phyloP scores from a whole-genome alignment of 2,888 invertebrate species.

The Hydraecia micacea region DNA sequence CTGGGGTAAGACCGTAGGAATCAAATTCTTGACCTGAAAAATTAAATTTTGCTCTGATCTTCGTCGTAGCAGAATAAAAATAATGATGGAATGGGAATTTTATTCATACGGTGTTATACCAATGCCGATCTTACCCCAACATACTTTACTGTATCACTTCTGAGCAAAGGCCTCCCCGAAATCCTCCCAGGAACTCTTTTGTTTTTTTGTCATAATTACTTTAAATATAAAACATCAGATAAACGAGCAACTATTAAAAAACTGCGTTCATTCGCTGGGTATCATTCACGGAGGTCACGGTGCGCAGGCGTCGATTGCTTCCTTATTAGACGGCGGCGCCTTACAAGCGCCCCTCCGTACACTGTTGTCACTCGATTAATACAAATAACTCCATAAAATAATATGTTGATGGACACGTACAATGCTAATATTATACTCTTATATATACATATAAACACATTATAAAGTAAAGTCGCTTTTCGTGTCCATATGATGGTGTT shows the following conservation, averaged over 20 bases:
- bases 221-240: constrained; percentile 1
- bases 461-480: background rate
- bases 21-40: no score
- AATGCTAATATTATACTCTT: constrained; percentile 5
- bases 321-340: constrained; percentile 65
- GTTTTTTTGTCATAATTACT: background rate
- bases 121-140: no score
- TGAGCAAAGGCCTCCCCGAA: background rate
- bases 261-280: constrained; percentile 45
- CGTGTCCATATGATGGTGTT: background rate
- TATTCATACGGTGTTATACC: no score
- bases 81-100: no score
- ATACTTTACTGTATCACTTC: background rate
- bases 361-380: constrained; percentile 38
- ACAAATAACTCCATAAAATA: constrained; percentile 37
- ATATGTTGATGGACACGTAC: constrained; percentile 12
- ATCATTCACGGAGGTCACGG: constrained; percentile 64
- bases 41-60: no score
- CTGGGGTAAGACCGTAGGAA: no score
- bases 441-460: background rate
- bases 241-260: constrained; percentile 14
- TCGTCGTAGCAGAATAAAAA: no score
- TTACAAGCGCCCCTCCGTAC: constrained; percentile 46
- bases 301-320: constrained; percentile 66
- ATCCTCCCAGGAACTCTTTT: background rate